Evolutionary conservation across 1,140 invertebrate genomes (phyloP).

Genomic region (Laodelphax striatellus): DNA sequence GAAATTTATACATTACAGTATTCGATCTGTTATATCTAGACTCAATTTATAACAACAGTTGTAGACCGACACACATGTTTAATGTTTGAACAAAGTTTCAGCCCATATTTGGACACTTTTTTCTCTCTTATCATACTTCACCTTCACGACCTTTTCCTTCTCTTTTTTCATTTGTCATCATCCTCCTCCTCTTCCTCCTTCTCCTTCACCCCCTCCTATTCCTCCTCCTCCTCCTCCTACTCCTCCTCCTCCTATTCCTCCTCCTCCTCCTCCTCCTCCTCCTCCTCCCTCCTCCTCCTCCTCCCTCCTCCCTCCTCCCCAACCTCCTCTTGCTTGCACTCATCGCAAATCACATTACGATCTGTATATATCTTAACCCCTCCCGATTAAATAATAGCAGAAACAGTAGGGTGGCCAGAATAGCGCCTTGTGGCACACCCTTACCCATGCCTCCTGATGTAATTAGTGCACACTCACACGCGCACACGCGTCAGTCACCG

Average conservation of each 20-base stretch:
- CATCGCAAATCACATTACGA: conserved; percentile 1
- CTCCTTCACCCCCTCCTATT: not conserved
- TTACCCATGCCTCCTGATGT: conserved; percentile 10
- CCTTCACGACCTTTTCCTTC: not conserved
- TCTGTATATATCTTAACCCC: not conserved
- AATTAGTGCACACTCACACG: no score
- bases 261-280: not conserved
- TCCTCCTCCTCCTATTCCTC: not conserved
- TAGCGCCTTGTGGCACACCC: conserved; percentile 8
- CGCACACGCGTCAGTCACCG: no score
- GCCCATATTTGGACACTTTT: not conserved
- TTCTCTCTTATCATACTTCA: not conserved
- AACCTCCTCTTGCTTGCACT: not conserved
- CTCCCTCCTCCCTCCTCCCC: not conserved
- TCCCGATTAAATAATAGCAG: conserved; percentile 9
- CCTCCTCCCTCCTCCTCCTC: not conserved
- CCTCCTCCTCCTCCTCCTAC: conserved; percentile 5
- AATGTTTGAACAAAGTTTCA: no score
- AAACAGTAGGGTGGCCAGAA: not conserved
- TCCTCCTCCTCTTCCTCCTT: no score
- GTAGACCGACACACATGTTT: no score
- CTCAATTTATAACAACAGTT: no score
- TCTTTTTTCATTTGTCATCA: not conserved
- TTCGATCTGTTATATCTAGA: no score
- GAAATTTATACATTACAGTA: no score